Evolutionary conservation across 2,888 invertebrate genomes (phyloP).

Genomic region (Deroplatys truncata): DNA sequence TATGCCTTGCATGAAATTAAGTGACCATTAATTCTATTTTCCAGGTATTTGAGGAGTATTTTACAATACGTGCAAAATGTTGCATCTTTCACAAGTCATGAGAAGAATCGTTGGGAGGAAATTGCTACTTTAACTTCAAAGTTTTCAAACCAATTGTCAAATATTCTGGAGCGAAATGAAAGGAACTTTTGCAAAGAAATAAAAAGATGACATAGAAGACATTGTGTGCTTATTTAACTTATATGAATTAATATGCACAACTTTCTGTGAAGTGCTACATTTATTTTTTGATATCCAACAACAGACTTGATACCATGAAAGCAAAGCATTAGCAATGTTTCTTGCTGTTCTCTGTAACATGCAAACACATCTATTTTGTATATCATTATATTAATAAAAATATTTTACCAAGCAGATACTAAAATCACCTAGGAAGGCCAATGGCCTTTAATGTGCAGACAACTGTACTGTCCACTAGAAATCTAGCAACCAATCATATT

Average conservation of each 20-base stretch:
- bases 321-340: background rate
- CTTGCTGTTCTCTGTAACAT: background rate
- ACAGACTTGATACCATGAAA: background rate
- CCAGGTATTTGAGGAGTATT: conserved; percentile 17
- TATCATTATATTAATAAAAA: too few species aligned
- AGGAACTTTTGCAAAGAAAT: background rate
- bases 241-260: background rate
- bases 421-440: too few species aligned
- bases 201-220: background rate
- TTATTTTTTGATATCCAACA: background rate
- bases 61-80: conserved; percentile 26
- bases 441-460: too few species aligned
- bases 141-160: background rate
- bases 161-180: background rate
- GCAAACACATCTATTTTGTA: background rate
- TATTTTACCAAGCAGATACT: too few species aligned
- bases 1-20: too few species aligned
- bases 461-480: too few species aligned
- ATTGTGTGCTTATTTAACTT: background rate
- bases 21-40: background rate
- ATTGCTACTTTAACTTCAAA: background rate
- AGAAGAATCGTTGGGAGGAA: conserved; percentile 27
- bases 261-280: background rate
- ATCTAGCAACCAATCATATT: too few species aligned
- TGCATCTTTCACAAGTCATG: conserved; percentile 14